Base-by-base conservation (phyloP, 2,797 vertebrate genomes). In the Notolepis coatsorum region DNA sequence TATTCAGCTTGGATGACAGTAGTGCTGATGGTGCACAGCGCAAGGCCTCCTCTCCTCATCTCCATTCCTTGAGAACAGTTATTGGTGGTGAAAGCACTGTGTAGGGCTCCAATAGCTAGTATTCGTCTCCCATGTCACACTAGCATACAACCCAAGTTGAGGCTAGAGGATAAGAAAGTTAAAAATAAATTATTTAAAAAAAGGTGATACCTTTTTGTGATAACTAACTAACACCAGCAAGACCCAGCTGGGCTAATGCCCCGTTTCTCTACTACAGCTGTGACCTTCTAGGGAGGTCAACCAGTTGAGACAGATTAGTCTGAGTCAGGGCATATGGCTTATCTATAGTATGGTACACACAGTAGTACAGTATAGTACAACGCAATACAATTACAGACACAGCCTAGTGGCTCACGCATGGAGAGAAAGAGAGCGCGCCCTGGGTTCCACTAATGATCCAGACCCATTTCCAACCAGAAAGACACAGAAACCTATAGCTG, bases 201-300 rank as follows among this genome's bases (percentile, higher is more conserved):
- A 7, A 6, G 18, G 41, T 1, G n/a, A n/a, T n/a, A n/a, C n/a
- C n/a, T n/a, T n/a, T n/a, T n/a, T n/a, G n/a, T n/a, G n/a, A n/a
- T n/a, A n/a, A n/a, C n/a, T n/a, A n/a, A n/a, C n/a, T n/a, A n/a
- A 23, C 2, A 21, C 4, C 2, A 30, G 20, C 7, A 69, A 33
- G n/a, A 33, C 3, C n/a, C 2, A 45, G 15, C 1, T 7, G 17
- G 48, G n/a, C 30, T 17, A n/a, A n/a, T n/a, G 5, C 64, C 42
- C 33, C 27, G 63, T 61, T 31, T 55, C 71, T 73, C 2, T 33
- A 47, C 62, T 30, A n/a, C 30, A 64, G 54, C 33, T 45, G 62
- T 80, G 59, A 77, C 58, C 70, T 82, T 82, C 70, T 72, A 71
- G 62, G 65, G 64, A n/a, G 42, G 71, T 39, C 48, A 67, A 21